Evolutionary conservation across 2,888 invertebrate species (phyloP).

Genomic region (Hirtodrosophila duncani): DNA sequence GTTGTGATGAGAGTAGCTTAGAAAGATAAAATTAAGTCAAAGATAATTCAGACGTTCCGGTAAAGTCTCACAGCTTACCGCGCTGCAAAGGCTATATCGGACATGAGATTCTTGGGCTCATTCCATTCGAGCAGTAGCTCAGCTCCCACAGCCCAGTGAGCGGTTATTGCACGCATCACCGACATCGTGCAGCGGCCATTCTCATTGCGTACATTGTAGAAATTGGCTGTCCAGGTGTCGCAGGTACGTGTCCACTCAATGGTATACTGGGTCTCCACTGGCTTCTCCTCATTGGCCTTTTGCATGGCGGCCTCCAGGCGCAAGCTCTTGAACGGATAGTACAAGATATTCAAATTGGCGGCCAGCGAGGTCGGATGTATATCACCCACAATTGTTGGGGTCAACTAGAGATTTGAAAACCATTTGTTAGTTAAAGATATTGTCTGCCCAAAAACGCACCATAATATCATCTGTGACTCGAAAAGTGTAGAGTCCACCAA

Average conservation of each 20-base stretch:
- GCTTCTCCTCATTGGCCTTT: constrained; percentile 45
- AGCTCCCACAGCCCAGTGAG: constrained; percentile 71
- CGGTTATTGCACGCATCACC: constrained; percentile 71
- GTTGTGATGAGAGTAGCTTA: constrained; percentile 68
- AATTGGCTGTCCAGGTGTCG: constrained; percentile 72
- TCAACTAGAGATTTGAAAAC: constrained; percentile 53
- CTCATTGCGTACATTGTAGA: constrained; percentile 68
- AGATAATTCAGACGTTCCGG: not conserved
- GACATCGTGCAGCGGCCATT: constrained; percentile 74
- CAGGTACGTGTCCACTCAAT: constrained; percentile 62
- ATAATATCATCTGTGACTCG: constrained; percentile 65
- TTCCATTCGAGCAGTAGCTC: constrained; percentile 76
- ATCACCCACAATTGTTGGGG: constrained; percentile 75
- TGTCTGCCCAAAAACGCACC: constrained; percentile 46
- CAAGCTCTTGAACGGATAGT: constrained; percentile 68
- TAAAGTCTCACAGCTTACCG: constrained; percentile 36
- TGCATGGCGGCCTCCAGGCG: constrained; percentile 71
- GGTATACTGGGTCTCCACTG: constrained; percentile 65
- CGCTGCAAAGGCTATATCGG: constrained; percentile 72
- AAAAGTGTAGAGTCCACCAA: constrained; percentile 75
- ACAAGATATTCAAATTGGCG: constrained; percentile 73
- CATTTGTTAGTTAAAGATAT: not conserved
- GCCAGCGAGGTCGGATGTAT: constrained; percentile 76
- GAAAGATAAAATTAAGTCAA: too few species aligned
- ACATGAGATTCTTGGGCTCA: constrained; percentile 45